Evolutionary conservation across 2,113 vertebrate species (phyloP), one percentile per base, ranked within the genome.

Genomic region (Caloenas nicobarica): DNA sequence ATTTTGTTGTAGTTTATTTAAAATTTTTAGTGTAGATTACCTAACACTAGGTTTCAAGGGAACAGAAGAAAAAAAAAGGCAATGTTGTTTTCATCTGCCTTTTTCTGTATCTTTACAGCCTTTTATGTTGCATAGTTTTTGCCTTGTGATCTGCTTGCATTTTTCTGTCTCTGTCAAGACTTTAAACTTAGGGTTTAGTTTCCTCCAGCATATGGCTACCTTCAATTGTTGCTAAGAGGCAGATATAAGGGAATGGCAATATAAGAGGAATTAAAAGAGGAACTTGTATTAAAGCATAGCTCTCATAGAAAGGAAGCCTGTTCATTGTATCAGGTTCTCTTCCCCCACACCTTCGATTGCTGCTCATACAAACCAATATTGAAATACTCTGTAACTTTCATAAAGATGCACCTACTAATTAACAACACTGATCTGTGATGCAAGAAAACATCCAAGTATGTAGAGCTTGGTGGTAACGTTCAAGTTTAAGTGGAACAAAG

Each of bases 371-470:
- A 72, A 86, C 2, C 2, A 36, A 9, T 66, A 11, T 26, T 66
- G 33, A 87, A 89, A 91, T 50, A 48, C 4, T 81, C 10, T 46
- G 4, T 18, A 42, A 13, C 8, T 31, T 74, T 44, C 10, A 7
- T 42, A 22, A 78, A 28, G n/a, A 21, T 46, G 16, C 9, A 65
- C 0, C 7, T 54, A 8, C 17, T 22, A 38, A 26, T 81, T 79
- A 58, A 6, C 29, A 54, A 28, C 5, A 16, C 10, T 61, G 16
- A 23, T 38, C 14, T 61, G 5, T 48, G 36, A 21, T 54, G n/a
- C 4, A 44, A 29, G 25, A 54, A 33, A 18, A 31, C 3, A 50
- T 3, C 7, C 5, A 28, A 24, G 24, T 33, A 22, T 0, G 0
- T 28, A 42, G 4, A 74, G 2, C 8, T 11, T 33, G 25, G 31